Base-by-base conservation (phyloP, 2,113 vertebrate species). In the Percina caprodes region DNA sequence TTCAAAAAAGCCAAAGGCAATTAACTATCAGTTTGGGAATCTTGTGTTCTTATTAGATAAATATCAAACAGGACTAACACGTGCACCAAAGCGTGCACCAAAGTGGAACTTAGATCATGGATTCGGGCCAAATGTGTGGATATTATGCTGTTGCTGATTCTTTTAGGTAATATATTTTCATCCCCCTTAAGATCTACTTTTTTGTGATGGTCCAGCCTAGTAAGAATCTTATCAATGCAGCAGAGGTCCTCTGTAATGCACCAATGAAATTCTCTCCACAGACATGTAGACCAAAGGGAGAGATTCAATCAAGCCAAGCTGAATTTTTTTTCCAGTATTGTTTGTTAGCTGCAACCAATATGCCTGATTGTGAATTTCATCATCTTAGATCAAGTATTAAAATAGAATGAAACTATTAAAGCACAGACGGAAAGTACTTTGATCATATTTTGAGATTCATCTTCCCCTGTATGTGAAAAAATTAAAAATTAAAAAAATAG, bases 31-130 rank as follows among this genome's bases (percentile, higher is more conserved):
- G 61, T 52, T 58, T 66, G 55, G 35, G 42, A 49, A 58, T 79
- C 6, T 4, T 77, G 33, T 51, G 74, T 73, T 48, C 39, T 67
- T 74, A 63, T 76, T 67, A 76, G 56, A 78, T 84, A 72, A 59
- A 83, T 67, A 83, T 81, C 66, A 90, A 80, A 73, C 30, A 30
- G 30, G 30, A 3, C 30, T 67, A 78, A 74, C 71, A 65, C 67
- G 80, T 83, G 60, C 76, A 79, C 33, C 74, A 81, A 69, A 66
- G 54, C 70, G 24, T 74, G 23, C 48, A 80, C 58, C 6, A 10
- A 78, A 83, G 71, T 56, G 23, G 33, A 82, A 76, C 66, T 24
- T 59, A 60, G 75, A 82, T 76, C 39, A 77, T 80, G 82, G 74
- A 85, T 80, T 67, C 18, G 2, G 69, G 85, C 73, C 76, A 88